Evolutionary conservation across 2,797 vertebrate genomes (phyloP).

Genomic region (Poliocrania exsul): DNA sequence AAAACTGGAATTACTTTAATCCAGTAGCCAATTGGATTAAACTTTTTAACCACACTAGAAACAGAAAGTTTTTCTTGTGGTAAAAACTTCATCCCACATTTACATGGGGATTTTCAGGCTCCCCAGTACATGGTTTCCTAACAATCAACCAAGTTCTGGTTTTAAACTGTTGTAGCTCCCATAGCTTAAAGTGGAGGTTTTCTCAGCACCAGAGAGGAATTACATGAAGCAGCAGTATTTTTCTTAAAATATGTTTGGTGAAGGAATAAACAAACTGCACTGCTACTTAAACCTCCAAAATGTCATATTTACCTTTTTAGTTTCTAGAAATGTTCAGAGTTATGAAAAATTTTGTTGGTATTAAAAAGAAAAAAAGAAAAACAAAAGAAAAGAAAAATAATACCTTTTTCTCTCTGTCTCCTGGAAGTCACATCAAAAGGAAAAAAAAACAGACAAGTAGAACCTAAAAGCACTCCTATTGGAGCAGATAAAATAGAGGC

Average conservation of each 20-base stretch:
- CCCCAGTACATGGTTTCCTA: not conserved
- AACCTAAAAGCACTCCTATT: not conserved
- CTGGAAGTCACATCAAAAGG: not conserved
- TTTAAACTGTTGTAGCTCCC: not conserved
- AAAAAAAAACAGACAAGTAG: not conserved
- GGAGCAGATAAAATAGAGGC: not conserved
- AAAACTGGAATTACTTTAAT: not conserved
- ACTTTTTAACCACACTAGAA: not conserved
- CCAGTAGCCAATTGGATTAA: not conserved
- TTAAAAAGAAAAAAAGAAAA: no score
- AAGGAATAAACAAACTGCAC: not conserved
- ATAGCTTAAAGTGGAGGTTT: not conserved
- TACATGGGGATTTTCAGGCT: not conserved
- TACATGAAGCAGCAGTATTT: not conserved
- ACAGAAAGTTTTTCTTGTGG: not conserved
- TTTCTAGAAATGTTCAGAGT: not conserved
- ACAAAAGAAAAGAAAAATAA: not conserved
- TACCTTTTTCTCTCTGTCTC: constrained; percentile 35
- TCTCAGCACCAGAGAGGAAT: not conserved
- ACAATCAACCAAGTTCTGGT: not conserved
- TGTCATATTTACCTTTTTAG: not conserved
- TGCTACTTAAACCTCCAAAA: not conserved
- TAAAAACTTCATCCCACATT: not conserved
- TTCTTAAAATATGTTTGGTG: not conserved
- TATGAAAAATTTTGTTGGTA: not conserved